These are phyloP conservation scores for Diglossa brunneiventris DNA, from an alignment of 2,113 vertebrate genomes.

Conservation along the genomic window DNA sequence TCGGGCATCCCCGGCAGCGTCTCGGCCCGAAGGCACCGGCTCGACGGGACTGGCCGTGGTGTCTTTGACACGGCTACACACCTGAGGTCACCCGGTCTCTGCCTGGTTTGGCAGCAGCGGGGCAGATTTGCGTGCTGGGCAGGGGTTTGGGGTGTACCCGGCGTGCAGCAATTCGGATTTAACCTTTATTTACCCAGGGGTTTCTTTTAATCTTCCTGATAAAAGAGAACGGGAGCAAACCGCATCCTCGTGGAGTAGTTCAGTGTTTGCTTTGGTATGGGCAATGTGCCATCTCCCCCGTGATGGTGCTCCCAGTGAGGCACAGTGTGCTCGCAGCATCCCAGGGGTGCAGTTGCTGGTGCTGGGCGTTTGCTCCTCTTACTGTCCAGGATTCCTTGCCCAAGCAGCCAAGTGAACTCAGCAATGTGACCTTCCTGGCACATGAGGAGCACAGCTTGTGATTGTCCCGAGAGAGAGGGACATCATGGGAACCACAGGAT, in stretches of 20 bases:
- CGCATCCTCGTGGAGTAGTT: neutral
- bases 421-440: neutral
- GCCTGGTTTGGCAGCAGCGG: neutral
- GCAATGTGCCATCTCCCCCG: neutral
- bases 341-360: neutral
- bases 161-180: neutral
- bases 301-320: neutral
- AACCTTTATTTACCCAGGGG: neutral
- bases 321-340: neutral
- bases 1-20: neutral
- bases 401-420: neutral
- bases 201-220: neutral
- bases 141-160: neutral
- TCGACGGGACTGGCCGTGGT: neutral
- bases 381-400: fast-evolving
- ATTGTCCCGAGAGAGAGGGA: fast-evolving
- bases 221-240: neutral
- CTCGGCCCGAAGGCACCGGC: neutral
- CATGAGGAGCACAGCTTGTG: neutral
- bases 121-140: neutral
- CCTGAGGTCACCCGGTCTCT: neutral
- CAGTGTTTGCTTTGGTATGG: neutral
- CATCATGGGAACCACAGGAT: fast-evolving
- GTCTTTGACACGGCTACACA: neutral
- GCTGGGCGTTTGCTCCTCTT: neutral